Evolutionary conservation across 2,113 vertebrate species (phyloP).

Genomic region (Amphilophus citrinellus): DNA sequence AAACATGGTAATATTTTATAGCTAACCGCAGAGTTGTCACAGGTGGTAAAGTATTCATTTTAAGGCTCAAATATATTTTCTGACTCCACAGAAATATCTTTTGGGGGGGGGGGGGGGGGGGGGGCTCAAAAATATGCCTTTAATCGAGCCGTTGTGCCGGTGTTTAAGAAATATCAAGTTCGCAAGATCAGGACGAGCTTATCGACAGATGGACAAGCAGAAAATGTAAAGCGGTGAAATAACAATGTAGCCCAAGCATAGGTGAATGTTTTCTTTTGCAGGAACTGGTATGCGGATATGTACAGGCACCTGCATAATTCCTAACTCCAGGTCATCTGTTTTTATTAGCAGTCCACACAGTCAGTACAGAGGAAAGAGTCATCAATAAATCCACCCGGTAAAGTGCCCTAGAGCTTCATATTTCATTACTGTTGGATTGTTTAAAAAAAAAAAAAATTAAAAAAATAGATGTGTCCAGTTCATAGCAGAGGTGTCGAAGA

Average conservation of each 20-base stretch:
- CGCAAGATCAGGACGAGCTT: not conserved
- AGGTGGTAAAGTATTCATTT: no score
- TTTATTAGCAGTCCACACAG: slow-evolving; percentile 14
- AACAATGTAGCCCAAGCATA: not conserved
- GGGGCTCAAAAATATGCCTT: not conserved
- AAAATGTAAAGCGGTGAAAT: not conserved
- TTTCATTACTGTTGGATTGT: not conserved
- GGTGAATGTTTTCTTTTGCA: not conserved
- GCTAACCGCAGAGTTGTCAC: no score
- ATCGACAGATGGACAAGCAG: not conserved
- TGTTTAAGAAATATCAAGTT: not conserved
- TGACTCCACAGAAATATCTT: not conserved
- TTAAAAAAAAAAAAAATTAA: not conserved
- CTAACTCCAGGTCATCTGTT: not conserved
- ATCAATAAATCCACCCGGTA: slow-evolving; percentile 1
- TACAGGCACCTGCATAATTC: not conserved
- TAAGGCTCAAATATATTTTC: no score
- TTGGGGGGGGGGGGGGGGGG: no score
- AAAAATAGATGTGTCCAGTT: not conserved
- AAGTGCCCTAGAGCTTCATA: not conserved
- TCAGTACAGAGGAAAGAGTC: not conserved
- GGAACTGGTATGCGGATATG: not conserved
- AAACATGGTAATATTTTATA: not conserved
- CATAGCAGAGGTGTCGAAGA: not conserved
- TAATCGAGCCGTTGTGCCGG: not conserved